A percentile compares a stretch with the other conserved stretches of the same genome.
Conservation (phyloP, 2,888 invertebrate genomes). For the Nomada ruficornis region DNA sequence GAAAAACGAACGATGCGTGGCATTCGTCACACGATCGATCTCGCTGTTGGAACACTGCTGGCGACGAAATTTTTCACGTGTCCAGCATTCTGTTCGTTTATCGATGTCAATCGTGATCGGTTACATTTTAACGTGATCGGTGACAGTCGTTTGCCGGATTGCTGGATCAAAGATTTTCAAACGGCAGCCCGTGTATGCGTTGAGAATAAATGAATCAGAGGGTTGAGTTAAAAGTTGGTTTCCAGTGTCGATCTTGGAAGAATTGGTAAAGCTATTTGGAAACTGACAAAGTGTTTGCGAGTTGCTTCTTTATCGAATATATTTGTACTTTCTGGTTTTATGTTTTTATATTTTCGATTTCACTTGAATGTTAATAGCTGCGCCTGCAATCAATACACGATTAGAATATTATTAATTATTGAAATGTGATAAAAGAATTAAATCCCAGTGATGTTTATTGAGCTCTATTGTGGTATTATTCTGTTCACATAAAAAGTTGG, state of each 20-base stretch:
- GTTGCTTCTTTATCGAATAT: too few species aligned
- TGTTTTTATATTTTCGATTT: too few species aligned
- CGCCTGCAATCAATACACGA: too few species aligned
- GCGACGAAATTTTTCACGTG: conserved; percentile 4
- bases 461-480: too few species aligned
- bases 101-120: not conserved
- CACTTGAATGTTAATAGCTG: too few species aligned
- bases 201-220: not conserved
- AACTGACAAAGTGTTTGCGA: too few species aligned
- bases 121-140: not conserved
- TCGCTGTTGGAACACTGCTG: not conserved
- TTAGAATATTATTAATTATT: too few species aligned
- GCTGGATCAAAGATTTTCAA: not conserved
- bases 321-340: too few species aligned
- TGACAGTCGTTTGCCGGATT: not conserved
- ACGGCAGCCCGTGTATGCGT: not conserved
- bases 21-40: conserved; percentile 2
- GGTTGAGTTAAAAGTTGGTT: not conserved
- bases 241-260: not conserved
- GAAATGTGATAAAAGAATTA: too few species aligned
- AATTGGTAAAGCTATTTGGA: too few species aligned
- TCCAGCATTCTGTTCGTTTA: not conserved
- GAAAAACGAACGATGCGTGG: not conserved
- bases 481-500: too few species aligned
- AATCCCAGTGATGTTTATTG: too few species aligned